Conservation (phyloP, 1,140 invertebrate genomes). For the Leptinotarsa lineolata region DNA sequence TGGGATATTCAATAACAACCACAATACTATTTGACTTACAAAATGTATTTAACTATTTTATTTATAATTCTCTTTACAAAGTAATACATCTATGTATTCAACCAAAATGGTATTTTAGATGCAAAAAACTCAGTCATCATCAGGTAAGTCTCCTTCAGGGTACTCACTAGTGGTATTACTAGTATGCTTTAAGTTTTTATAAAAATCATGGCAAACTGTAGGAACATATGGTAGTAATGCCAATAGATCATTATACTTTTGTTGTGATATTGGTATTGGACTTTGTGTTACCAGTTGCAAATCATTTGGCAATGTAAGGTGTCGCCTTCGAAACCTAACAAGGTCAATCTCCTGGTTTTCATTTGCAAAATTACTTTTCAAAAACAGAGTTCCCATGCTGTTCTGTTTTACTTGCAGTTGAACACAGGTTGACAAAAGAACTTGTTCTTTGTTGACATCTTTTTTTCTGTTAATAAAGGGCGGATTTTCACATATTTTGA, state of each 20-base stretch:
- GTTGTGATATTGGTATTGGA: slow-evolving; percentile 18
- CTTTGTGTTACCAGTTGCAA: slow-evolving; percentile 4
- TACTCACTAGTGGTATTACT: slow-evolving; percentile 15
- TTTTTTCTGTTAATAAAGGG: neutral
- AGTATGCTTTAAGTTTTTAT: slow-evolving; percentile 21
- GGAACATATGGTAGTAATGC: slow-evolving; percentile 14
- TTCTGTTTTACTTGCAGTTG: slow-evolving; percentile 11
- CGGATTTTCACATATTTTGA: neutral
- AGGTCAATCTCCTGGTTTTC: slow-evolving; percentile 18
- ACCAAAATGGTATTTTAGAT: neutral
- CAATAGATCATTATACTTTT: slow-evolving; percentile 19
- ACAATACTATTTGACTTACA: neutral
- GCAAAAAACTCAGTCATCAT: slow-evolving; percentile 14
- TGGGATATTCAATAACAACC: slow-evolving; percentile 12
- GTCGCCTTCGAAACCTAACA: slow-evolving; percentile 14
- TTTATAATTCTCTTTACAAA: slow-evolving; percentile 10
- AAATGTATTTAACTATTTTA: slow-evolving; percentile 8
- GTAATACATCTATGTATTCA: slow-evolving; percentile 9
- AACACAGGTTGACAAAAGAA: slow-evolving; percentile 11
- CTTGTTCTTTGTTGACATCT: slow-evolving; percentile 1
- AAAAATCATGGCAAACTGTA: slow-evolving; percentile 16
- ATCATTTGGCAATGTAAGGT: slow-evolving; percentile 3
- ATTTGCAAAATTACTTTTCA: slow-evolving; percentile 12
- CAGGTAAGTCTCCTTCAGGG: slow-evolving; percentile 8
- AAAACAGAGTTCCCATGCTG: slow-evolving; percentile 1